Evolutionary conservation across 2,888 invertebrate genomes (phyloP).

Genomic region (Meta bourneti): DNA sequence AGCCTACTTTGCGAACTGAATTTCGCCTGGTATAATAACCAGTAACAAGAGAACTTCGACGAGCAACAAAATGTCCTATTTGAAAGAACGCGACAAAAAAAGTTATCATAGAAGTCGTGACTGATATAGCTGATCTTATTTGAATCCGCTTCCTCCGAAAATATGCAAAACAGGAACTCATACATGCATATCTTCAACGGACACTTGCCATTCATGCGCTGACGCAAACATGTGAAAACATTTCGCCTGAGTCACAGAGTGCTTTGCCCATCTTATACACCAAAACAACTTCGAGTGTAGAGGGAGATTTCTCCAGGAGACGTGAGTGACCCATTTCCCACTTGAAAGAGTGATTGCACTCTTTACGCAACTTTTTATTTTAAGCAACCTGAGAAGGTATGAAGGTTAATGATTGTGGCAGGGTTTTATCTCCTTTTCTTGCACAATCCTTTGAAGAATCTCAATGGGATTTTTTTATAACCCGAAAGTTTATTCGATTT

Average conservation of each 20-base stretch:
- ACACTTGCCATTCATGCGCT: background rate
- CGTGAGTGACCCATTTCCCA: slow-evolving; percentile 25
- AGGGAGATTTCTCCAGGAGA: background rate
- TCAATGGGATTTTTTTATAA: background rate
- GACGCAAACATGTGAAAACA: background rate
- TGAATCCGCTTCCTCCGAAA: no score
- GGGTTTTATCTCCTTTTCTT: background rate
- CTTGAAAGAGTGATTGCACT: background rate
- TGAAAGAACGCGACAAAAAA: no score
- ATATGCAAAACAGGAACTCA: background rate
- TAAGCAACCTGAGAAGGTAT: background rate
- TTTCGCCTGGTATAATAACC: no score
- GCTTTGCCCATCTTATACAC: no score
- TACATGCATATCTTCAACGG: background rate
- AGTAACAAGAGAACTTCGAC: no score
- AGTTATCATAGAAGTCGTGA: no score
- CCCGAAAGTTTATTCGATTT: background rate
- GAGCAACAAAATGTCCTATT: no score
- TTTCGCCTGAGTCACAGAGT: no score
- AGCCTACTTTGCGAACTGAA: no score
- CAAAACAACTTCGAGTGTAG: no score
- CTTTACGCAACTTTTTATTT: background rate
- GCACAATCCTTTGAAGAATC: background rate
- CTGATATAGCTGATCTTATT: no score
- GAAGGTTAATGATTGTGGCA: background rate